Base-by-base conservation (phyloP, 2,888 invertebrate species). In the Craniophora ligustri region DNA sequence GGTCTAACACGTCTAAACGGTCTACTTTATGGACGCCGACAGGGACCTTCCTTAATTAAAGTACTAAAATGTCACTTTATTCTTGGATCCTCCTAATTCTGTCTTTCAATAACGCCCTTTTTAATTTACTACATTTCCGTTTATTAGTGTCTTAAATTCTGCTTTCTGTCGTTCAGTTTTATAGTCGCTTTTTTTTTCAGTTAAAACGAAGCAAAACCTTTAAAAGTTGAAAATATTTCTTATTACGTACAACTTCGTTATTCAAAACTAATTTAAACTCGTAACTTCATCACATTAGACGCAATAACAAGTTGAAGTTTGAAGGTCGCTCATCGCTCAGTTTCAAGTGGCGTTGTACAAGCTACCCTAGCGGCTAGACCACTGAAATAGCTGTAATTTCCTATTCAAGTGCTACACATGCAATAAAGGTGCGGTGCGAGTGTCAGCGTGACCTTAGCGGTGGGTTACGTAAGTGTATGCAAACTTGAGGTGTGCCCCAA, bases 351-450 rank as follows among this genome's bases (percentile, higher is more conserved):
- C 36, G 55, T 38, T 26, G 19, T 51, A 28, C 40, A 35, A 48
- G 51, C 54, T 39, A 63, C 62, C 42, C 30, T 57, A 67, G 32
- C 48, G 68, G 32, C 48, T 69, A 69, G 60, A 54, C 66, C 61
- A 75, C 81, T 82, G 79, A 84, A 88, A 86, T 82, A 83, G 79
- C 78, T 75, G 72, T 83, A 83, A 86, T 87, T 89, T 86, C 81
- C 84, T 81, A 78, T 80, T 81, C 75, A 73, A 77, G 71, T 77
- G 74, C 75, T 73, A 76, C 76, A 78, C 85, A 85, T 89, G 88
- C 89, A 81, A 86, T 78, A 62, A 74, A 83, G 85, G 88, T 78
- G 84, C 59, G 84, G 82, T 75, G 65, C 78, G 67, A 85, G 85
- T 87, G 86, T 79, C 78, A 78, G 81, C 50, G 68, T 78, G 87